phyloP scores from a whole-genome alignment of 2,888 invertebrate genomes.

The Trissoscelio sp. region DNA sequence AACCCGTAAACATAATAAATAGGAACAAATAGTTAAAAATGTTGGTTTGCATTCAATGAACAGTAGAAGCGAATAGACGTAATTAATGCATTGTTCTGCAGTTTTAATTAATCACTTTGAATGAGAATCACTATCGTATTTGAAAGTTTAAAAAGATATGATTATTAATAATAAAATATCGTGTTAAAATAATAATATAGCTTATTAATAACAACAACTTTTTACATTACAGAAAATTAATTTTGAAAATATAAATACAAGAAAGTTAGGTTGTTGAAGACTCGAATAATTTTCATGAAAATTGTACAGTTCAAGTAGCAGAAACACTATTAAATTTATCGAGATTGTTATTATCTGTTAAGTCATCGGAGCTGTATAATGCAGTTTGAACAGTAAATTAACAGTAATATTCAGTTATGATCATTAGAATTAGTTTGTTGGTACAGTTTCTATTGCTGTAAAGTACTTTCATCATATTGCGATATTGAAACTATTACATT shows the following conservation, averaged over 20 bases:
- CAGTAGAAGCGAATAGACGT: too few species aligned
- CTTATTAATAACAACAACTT: too few species aligned
- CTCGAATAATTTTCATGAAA: neutral
- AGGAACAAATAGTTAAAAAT: neutral
- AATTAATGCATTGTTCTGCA: too few species aligned
- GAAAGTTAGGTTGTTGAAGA: neutral
- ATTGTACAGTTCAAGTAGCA: neutral
- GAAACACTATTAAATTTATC: conserved; percentile 18
- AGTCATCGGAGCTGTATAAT: conserved; percentile 7
- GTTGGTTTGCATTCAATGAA: neutral
- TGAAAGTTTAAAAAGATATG: too few species aligned
- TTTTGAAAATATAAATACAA: too few species aligned
- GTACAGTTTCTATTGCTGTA: neutral
- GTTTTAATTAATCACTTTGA: too few species aligned
- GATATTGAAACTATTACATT: neutral
- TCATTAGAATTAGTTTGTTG: conserved; percentile 11
- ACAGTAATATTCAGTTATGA: conserved; percentile 14
- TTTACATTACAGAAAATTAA: too few species aligned
- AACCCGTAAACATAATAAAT: neutral
- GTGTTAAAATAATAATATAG: too few species aligned
- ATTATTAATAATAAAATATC: too few species aligned
- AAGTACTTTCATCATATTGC: neutral
- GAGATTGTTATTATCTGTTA: conserved; percentile 26
- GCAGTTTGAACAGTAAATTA: conserved; percentile 5
- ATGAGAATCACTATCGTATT: too few species aligned